Base-by-base conservation (phyloP, 2,797 vertebrate species). In the Vipera latastei region DNA sequence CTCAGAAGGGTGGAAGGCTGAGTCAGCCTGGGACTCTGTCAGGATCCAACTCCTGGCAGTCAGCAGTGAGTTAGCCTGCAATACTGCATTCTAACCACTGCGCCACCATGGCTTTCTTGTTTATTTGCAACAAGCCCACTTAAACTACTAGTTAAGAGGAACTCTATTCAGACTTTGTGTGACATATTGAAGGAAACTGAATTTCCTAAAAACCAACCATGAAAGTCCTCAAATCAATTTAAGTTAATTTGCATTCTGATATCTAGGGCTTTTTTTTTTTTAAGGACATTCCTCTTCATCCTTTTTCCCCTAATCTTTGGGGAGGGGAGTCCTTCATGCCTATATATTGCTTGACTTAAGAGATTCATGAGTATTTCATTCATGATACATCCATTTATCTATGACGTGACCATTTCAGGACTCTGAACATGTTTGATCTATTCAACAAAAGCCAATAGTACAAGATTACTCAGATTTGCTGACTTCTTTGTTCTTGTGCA, bases 401-500 rank as follows among this genome's bases (percentile, higher is more conserved):
- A 25, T 51, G 91, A 53, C 59, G 57, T 28, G 51, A 85, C 53
- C 28, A 87, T 88, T n/a, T 90, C 11, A 7, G 60, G 51, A 57
- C 9, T 60, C 69, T 88, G 38, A 6, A 78, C 1, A 88, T 55
- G 9, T 65, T 89, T 83, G 86, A 89, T 91, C 55, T 94, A 53
- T 59, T 86, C 59, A 48, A 16, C 16, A 89, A 56, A 83, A 89
- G 22, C 92, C 69, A 56, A 56, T 65, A 83, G 92, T 89, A 86
- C 88, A 94, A 56, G 86, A 88, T 48, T 92, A 91, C 90, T 63
- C 0, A 0, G 38, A n/a, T 38, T 85, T 90, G 14, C 83, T 16
- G 44, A 0, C 0, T 88, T 83, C 65, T 57, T 95, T 91, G 51
- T 60, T 53, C 90, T 96, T 91, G 94, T 78, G 26, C 89, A 63